phyloP scores from a whole-genome alignment of 2,797 vertebrate genomes.

The Pogonophryne albipinna region DNA sequence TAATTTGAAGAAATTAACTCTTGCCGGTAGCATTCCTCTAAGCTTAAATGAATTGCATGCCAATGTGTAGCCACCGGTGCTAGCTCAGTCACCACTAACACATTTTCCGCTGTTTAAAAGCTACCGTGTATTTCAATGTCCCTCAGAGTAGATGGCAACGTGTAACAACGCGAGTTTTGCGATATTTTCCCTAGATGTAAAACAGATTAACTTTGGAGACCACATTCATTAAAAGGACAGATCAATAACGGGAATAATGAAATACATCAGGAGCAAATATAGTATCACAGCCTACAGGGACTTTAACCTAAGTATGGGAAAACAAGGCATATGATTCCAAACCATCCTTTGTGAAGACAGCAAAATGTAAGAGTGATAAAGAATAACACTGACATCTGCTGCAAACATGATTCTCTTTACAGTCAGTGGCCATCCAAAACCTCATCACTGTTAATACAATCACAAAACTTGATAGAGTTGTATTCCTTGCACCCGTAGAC shows the following conservation, averaged over 20 bases:
- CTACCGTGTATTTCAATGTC: slow-evolving; percentile 77
- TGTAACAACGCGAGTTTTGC: slow-evolving; percentile 73
- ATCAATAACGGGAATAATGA: slow-evolving; percentile 52
- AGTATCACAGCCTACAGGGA: slow-evolving; percentile 15
- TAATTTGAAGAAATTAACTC: slow-evolving; percentile 87
- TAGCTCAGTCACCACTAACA: slow-evolving; percentile 58
- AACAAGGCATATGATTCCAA: slow-evolving; percentile 12
- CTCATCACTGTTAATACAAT: slow-evolving; percentile 60
- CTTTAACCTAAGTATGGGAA: background rate
- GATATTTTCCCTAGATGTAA: slow-evolving; percentile 73
- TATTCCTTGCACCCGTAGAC: slow-evolving; percentile 34
- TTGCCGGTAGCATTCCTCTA: slow-evolving; percentile 81
- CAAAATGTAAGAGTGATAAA: background rate
- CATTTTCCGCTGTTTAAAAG: slow-evolving; percentile 61
- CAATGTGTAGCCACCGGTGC: slow-evolving; percentile 63
- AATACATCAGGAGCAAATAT: slow-evolving; percentile 42
- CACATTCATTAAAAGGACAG: slow-evolving; percentile 45
- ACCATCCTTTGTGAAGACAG: background rate
- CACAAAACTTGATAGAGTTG: slow-evolving; percentile 27
- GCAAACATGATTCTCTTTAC: slow-evolving; percentile 51
- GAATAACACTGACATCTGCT: background rate
- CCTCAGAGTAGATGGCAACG: slow-evolving; percentile 73
- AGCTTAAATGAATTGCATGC: slow-evolving; percentile 78
- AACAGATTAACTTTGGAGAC: slow-evolving; percentile 55
- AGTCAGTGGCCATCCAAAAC: slow-evolving; percentile 56